These are phyloP conservation scores for Chloroceryle aenea DNA, from an alignment of 2,113 vertebrate genomes.

Conservation along the genomic window DNA sequence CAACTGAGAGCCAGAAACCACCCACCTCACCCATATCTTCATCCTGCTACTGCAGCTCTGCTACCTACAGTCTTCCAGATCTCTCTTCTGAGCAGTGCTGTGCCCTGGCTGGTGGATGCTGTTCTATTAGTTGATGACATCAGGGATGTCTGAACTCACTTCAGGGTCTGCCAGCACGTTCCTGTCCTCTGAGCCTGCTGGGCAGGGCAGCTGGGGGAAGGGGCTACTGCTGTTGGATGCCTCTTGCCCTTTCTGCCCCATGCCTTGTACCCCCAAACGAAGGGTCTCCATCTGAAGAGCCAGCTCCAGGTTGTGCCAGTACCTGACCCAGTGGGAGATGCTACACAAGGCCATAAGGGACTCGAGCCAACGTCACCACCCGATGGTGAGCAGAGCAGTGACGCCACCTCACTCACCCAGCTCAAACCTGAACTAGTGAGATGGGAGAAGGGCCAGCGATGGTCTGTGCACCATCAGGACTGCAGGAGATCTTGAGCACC, in stretches of 20 bases:
- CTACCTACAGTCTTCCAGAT: neutral
- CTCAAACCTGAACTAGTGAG: neutral
- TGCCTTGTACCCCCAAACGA: neutral
- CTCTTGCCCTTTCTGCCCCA: neutral
- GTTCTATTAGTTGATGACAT: neutral
- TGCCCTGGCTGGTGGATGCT: neutral
- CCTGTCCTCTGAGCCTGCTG: neutral
- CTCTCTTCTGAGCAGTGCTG: neutral
- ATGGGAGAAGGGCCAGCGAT: neutral
- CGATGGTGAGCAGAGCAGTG: neutral
- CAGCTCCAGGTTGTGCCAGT: neutral
- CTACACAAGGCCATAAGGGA: neutral
- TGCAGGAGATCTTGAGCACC: neutral
- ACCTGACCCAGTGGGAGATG: accelerated
- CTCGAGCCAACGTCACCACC: neutral
- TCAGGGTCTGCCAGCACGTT: neutral
- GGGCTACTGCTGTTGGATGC: neutral
- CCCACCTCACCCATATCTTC: neutral
- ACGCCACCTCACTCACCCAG: neutral
- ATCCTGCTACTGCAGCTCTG: neutral
- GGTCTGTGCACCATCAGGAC: neutral
- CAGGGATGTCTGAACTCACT: neutral
- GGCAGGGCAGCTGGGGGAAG: neutral
- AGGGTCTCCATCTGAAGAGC: neutral
- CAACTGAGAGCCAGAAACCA: neutral